Evolutionary conservation across 2,888 invertebrate species (phyloP), one percentile per base, ranked within the genome.

Genomic region (Tineola bisselliella): DNA sequence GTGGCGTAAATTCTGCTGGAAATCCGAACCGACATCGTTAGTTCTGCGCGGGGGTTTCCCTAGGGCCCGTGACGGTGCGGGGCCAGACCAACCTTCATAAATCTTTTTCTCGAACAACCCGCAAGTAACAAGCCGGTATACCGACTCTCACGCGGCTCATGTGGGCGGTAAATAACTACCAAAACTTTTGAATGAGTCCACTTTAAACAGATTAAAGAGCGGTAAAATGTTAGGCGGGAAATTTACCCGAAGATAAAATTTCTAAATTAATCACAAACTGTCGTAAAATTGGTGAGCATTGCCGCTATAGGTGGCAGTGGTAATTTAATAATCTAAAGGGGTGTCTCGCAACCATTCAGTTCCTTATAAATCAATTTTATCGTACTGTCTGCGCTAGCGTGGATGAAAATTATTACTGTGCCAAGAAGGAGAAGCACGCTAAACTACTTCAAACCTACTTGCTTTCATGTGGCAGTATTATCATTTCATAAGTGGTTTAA

Each of bases 11-110:
- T 84, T 82, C 79, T 77, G 75, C 77, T 81, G 69, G 83, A 81
- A 83, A 84, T 81, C 77, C 79, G 80, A 82, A 77, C 76, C 79
- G 80, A 76, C 76, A 71, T 83, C 83, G 84, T 86, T 84, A 84
- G 81, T 81, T 84, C 74, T 74, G 75, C 76, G 57, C 57, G 73
- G 73, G 73, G 77, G 72, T 71, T 71, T 81, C 84, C 84, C 79
- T 68, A 70, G 84, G 81, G 83, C 25, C 44, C 75, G 74, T 74
- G 74, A 70, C 74, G 77, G 77, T 73, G 74, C 70, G 75, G 73
- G 79, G 79, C 78, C 77, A 76, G 67, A 72, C 72, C 71, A 74
- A 84, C 84, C 83, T 77, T 76, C 77, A 84, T 84, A 84, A 86
- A 86, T 86, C 87, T 84, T 79, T 79, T 81, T 76, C 76, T 73